Conservation (phyloP, 2,113 vertebrate genomes). For the Sphyrna mokarran region DNA sequence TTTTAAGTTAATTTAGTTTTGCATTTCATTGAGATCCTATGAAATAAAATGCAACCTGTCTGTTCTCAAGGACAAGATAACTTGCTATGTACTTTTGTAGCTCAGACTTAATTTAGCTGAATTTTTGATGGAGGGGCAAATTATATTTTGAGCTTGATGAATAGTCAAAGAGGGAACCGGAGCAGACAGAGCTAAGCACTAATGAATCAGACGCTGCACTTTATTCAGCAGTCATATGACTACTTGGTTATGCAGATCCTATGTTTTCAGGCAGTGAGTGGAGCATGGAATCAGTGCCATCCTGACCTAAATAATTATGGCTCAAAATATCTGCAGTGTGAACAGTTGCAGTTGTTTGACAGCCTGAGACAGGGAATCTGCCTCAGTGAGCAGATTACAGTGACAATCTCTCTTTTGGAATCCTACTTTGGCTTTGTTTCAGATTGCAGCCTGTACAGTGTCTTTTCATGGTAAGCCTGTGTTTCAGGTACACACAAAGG, state of each 20-base stretch:
- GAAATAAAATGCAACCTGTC: background rate
- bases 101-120: constrained; percentile 14
- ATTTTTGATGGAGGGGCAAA: constrained; percentile 1
- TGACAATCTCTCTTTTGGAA: background rate
- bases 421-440: background rate
- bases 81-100: background rate
- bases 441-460: background rate
- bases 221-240: constrained; percentile 39
- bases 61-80: constrained; percentile 4
- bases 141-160: constrained; percentile 16
- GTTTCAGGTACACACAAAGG: background rate
- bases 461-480: background rate
- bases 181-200: constrained; percentile 41
- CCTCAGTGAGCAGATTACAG: background rate
- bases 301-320: constrained; percentile 60
- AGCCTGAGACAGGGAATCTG: background rate
- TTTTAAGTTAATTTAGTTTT: constrained; percentile 9
- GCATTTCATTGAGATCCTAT: background rate
- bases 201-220: constrained; percentile 45
- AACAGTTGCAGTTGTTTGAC: constrained; percentile 46
- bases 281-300: constrained; percentile 57
- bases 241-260: background rate
- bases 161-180: constrained; percentile 41
- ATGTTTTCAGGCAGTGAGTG: constrained; percentile 35
- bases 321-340: constrained; percentile 47